Conservation (phyloP, 2,888 invertebrate genomes). For the Agrochola lychnidis region DNA sequence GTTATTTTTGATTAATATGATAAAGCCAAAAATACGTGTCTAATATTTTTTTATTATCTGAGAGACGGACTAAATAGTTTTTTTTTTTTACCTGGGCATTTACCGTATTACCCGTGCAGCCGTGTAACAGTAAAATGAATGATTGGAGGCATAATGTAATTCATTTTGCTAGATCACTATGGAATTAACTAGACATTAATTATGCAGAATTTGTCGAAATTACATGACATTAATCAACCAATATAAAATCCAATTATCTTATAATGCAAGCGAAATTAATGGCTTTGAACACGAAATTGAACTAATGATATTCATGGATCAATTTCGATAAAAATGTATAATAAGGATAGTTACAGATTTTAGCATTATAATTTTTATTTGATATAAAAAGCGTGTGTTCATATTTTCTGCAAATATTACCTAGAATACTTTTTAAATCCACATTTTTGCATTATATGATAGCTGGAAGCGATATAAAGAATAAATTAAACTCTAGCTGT, state of each 20-base stretch:
- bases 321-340: neutral
- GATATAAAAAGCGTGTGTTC: neutral
- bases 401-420: neutral
- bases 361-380: neutral
- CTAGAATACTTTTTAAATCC: neutral
- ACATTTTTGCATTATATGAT: neutral
- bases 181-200: neutral
- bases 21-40: no score
- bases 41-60: no score
- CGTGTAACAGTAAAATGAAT: neutral
- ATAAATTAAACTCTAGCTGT: neutral
- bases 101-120: neutral
- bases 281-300: conserved; percentile 27
- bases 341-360: neutral
- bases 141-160: conserved; percentile 2
- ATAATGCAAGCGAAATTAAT: conserved; percentile 22
- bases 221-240: conserved; percentile 15
- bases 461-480: neutral
- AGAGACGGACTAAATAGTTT: no score
- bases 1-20: no score
- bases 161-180: neutral
- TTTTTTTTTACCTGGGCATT: no score
- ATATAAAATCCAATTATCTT: conserved; percentile 43
- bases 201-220: conserved; percentile 9
- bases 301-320: neutral